Evolutionary conservation across 1,140 invertebrate genomes (phyloP), one percentile per base, ranked within the genome.

Genomic region (Magallana gigas): DNA sequence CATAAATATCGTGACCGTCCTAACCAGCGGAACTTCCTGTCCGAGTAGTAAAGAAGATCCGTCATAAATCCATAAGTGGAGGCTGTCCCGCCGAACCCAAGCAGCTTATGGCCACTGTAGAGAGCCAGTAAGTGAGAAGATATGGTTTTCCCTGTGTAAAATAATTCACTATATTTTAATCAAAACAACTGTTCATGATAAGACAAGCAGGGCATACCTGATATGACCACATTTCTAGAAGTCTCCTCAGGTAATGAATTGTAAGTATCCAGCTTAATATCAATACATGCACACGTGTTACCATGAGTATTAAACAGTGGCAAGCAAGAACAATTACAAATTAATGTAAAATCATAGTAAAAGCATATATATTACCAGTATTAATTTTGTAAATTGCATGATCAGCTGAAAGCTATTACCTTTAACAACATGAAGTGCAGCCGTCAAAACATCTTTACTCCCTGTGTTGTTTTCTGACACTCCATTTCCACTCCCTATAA

Each of bases 401-500:
- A 48, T 48, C 36, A 48, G 5, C 36, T 48, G 36, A 48, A 48
- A 48, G 5, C 5, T 48, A 48, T 64, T 89, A 90, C 91, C 91
- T 90, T 86, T 87, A 60, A 91, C 89, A n/a, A 91, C 87, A 83
- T 90, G 89, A 16, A 91, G 82, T 48, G 88, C 87, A 16, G 89
- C 88, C 16, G 91, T 91, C 58, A 87, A 64, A 29, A 89, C 71
- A 87, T 91, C 91, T 57, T 84, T 82, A 82, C 84, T 68, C 18
- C 90, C 91, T 57, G 86, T 88, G 1, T 83, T 57, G 56, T 85
- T 82, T 48, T 57, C 58, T 58, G 88, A 23, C 9, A 91, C 58
- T 11, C 87, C 90, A 87, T 91, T 91, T 58, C 91, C 91, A 82
- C 90, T 91, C 12, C 91, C 91, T 91, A 29, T 48, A 48, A 48